phyloP scores from a whole-genome alignment of 2,113 vertebrate species.

The Trinectes maculatus region DNA sequence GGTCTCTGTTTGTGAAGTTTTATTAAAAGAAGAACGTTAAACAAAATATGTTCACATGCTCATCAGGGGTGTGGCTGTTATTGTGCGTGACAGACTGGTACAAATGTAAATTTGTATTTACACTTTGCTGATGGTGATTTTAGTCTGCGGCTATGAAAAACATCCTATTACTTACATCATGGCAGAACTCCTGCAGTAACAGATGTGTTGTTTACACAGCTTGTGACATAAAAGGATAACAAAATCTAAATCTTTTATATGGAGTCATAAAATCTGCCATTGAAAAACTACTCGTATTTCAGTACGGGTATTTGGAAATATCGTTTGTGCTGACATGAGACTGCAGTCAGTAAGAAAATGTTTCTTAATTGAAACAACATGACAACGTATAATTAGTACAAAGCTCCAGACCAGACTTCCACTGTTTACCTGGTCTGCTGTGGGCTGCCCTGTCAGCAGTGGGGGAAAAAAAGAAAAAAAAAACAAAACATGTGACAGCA shows the following conservation, averaged over 20 bases:
- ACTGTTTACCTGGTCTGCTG: slow-evolving; percentile 70
- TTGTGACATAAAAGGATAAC: background rate
- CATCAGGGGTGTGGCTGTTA: slow-evolving; percentile 28
- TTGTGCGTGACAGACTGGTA: slow-evolving; percentile 15
- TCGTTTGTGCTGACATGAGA: slow-evolving; percentile 11
- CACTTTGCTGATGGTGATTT: slow-evolving; percentile 19
- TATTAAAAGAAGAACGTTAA: too few species aligned
- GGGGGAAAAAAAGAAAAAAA: background rate
- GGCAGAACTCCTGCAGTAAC: background rate
- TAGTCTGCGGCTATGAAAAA: slow-evolving; percentile 15
- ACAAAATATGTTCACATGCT: too few species aligned
- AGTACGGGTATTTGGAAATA: background rate
- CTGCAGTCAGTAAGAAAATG: slow-evolving; percentile 36
- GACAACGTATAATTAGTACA: slow-evolving; percentile 65
- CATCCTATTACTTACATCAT: background rate
- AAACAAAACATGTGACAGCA: slow-evolving; percentile 42
- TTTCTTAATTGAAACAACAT: slow-evolving; percentile 33
- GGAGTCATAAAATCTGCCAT: background rate
- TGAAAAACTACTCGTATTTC: background rate
- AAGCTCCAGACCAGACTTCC: slow-evolving; percentile 66
- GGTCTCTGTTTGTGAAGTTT: slow-evolving; percentile 13
- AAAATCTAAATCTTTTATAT: background rate
- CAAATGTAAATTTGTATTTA: slow-evolving; percentile 44
- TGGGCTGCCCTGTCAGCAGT: slow-evolving; percentile 62
- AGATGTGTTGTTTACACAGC: background rate